Base-by-base conservation (phyloP, 1,140 invertebrate genomes). In the Teleopsis dalmanni region DNA sequence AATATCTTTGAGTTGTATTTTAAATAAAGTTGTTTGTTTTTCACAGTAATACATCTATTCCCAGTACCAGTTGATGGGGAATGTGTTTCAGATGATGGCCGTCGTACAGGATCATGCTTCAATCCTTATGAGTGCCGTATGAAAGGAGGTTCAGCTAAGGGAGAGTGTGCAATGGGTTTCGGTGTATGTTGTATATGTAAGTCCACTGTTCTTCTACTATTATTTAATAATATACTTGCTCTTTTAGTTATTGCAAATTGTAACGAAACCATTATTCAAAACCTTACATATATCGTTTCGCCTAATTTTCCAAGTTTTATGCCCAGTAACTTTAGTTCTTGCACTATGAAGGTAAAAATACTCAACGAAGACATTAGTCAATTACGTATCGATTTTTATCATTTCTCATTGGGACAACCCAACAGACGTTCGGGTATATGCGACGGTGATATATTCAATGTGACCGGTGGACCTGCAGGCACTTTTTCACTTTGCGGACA, bases 171-270 rank as follows among this genome's bases (percentile, higher is more conserved):
- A 0, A 77, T 87, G 48, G 87, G 88, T 8, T 87, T 90, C 51
- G 88, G 88, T 2, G 86, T 90, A n/a, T 92, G 89, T 62, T 92
- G 89, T 68, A 79, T 89, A 22, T 90, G 88, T 87, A 69, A 85
- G 85, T 85, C 10, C 31, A 2, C 13, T 27, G 21, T 11, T 35
- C 16, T 26, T 3, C 3, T 5, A n/a, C 4, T 9, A 1, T 6
- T 36, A 14, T n/a, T 43, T n/a, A n/a, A 43, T 25, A 26, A 25
- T 43, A 13, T 13, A 51, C 54, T 19, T 5, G 18, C 35, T 6
- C 27, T 26, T 42, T 13, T 70, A 88, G 86, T 88, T 60, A 81
- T 82, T 50, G 79, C 82, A 51, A 82, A 79, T 6, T 91, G 89
- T 64, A 84, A 82, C 14, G 78, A 78, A n/a, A 80, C 80, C 47